Base-by-base conservation (phyloP, 2,888 invertebrate genomes). In the Elysia crispata region DNA sequence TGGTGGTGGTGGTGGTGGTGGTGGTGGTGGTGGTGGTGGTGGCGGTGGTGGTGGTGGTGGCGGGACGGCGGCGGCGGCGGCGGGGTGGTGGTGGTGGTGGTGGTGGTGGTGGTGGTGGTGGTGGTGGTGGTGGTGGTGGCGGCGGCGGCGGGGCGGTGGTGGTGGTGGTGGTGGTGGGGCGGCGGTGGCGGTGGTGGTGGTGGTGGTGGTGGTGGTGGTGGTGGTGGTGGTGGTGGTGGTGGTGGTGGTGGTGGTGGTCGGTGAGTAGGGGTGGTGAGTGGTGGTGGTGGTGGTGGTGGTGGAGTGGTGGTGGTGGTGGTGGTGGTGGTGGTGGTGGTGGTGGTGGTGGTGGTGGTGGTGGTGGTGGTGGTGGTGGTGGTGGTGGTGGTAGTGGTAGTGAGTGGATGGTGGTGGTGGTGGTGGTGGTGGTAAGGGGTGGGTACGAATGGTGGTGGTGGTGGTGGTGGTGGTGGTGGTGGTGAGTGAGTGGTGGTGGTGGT, bases 121-220 rank as follows among this genome's bases (percentile, higher is more conserved):
- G 60, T 60, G 25, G 60, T 60, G 25, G 60, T 60, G 25, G 60
- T 60, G 25, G 60, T 60, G 25, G 60, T 60, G 25, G 60, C 25
- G 25, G 60, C 25, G 25, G 1, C 25, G 25, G 60, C 25, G 60
- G n/a, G n/a, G n/a, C n/a, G n/a, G n/a, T n/a, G n/a, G n/a, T n/a
- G n/a, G n/a, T n/a, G n/a, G n/a, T n/a, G n/a, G n/a, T n/a, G n/a
- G n/a, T n/a, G n/a, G n/a, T n/a, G n/a, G n/a, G n/a, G n/a, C n/a
- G n/a, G n/a, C 25, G 25, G 60, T 60, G 25, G 1, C 25, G 25
- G 60, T 60, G 25, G 1, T 60, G 25, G 1, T 60, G 25, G 1
- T 60, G 25, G 1, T 60, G 25, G 60, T 1, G 1, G 60, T 60
- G 25, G 60, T 15, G 1, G 60, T 1, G 1, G 60, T 60, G 25